phyloP scores from a whole-genome alignment of 1,140 invertebrate species.

The Galleria mellonella region DNA sequence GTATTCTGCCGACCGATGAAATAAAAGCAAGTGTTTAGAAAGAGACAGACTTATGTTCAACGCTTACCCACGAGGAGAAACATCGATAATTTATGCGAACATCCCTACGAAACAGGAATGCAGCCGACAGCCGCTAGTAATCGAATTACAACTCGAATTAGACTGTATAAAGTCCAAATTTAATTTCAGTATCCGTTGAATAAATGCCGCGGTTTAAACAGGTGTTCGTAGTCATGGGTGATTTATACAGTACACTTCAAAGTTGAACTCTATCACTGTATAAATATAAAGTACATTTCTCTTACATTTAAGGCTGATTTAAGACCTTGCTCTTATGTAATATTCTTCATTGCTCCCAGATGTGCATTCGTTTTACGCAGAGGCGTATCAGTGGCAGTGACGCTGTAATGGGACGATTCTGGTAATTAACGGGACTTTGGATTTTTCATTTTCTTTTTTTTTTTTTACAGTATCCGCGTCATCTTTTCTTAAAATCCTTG shows the following conservation, averaged over 20 bases:
- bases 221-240: slow-evolving; percentile 59
- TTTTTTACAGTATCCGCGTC: no score
- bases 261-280: slow-evolving; percentile 8
- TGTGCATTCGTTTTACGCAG: slow-evolving; percentile 55
- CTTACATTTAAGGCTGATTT: slow-evolving; percentile 2
- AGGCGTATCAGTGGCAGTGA: slow-evolving; percentile 42
- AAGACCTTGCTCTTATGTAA: slow-evolving; percentile 19
- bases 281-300: slow-evolving; percentile 14
- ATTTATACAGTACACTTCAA: slow-evolving; percentile 3
- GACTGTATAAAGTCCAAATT: slow-evolving; percentile 19
- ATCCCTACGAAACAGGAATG: slow-evolving; percentile 65
- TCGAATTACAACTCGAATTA: not conserved
- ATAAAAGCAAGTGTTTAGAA: slow-evolving; percentile 65
- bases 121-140: slow-evolving; percentile 13
- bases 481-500: no score
- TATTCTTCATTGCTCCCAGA: slow-evolving; percentile 62
- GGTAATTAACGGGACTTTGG: slow-evolving; percentile 47
- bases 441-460: slow-evolving; percentile 9
- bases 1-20: slow-evolving; percentile 40
- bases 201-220: slow-evolving; percentile 65
- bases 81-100: slow-evolving; percentile 72
- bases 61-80: slow-evolving; percentile 44
- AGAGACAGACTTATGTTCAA: slow-evolving; percentile 43
- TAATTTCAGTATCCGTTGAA: slow-evolving; percentile 14
- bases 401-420: slow-evolving; percentile 36